Evolutionary conservation across 2,113 vertebrate species (phyloP), one percentile per base, ranked within the genome.

Genomic region (Salvator merianae): DNA sequence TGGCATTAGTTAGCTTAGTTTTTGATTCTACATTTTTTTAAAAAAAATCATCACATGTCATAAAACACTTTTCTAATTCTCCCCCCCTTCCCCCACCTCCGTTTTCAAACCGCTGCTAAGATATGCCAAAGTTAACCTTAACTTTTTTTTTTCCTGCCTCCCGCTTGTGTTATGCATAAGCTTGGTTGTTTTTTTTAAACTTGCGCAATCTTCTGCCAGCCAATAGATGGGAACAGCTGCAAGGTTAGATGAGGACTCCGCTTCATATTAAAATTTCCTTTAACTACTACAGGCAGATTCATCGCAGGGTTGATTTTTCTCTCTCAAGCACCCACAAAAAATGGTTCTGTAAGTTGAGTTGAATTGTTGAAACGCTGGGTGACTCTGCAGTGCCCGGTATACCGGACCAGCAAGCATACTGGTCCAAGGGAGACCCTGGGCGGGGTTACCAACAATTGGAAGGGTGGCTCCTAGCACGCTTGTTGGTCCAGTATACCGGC

Each of bases 141-240:
- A 86, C n/a, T 72, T 26, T 86, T 88, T n/a, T 47, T 47, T 10
- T 38, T 80, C 79, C 87, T 91, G 65, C 34, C 22, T 8, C 90
- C 74, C 76, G 10, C 59, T 74, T 86, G 55, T 26, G 26, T 13
- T 59, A 53, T 90, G 24, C 71, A 79, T 86, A 81, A 77, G 69
- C 50, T 1, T 70, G 65, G 55, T 65, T 68, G 65, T 83, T 47
- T 47, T 47, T 47, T 50, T 68, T 18, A 50, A 82, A 65, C 28
- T 30, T 59, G 74, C 28, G 70, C 30, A 0, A 76, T 86, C 43
- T 79, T 14, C 36, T 82, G 86, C 70, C 77, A 75, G 55, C 74
- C 79, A 24, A 30, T 0, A 1, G 24, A 72, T 22, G 30, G 66
- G 1, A 2, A 28, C 14, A 76, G 81, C 47, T 79, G 2, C 70